Evolutionary conservation across 2,888 invertebrate species (phyloP), one percentile per base, ranked within the genome.

Genomic region (Caenorhabditis japonica): DNA sequence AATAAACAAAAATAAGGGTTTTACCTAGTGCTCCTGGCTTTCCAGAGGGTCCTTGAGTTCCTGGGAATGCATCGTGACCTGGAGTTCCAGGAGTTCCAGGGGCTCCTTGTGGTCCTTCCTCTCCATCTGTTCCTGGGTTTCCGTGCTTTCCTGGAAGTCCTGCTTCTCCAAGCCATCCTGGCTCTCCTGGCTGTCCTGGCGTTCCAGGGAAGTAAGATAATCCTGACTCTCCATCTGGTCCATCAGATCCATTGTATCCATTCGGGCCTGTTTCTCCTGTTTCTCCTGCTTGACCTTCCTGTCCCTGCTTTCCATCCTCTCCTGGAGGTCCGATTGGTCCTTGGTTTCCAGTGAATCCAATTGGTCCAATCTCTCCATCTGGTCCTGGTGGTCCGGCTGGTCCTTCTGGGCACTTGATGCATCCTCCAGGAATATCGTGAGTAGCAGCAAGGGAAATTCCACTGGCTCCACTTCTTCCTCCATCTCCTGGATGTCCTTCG

Each of bases 381-480:
- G 75, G 53, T 56, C 79, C 80, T 41, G 59, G 75, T 58, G 75
- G 75, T 58, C 79, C 79, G 4, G 68, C 52, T 52, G 76, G 76
- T 59, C 79, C 79, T 15, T 76, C 72, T 30, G 81, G 81, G 71
- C 81, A 81, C 39, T 62, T 70, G 61, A 81, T 79, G 73, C 81
- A 81, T 46, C 81, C 81, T 49, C 81, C 81, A 46, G 81, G 81
- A 43, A 73, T 75, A 46, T 79, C 76, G 66, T 77, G 77, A 30
- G 73, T 71, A 46, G 71, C 74, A 34, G 79, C 64, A 46, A 77
- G 79, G 3, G 81, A 77, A 44, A 81, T 69, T 56, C 81, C 81
- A 46, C 73, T 76, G 36, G 75, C 79, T 64, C 81, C 81, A 8
- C 23, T 68, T 17, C 62, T 41, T 64, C 81, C 81, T 55, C 72